These are phyloP conservation scores for Mastacembelus armatus DNA, from an alignment of 2,797 vertebrate species.

Conservation along the genomic window DNA sequence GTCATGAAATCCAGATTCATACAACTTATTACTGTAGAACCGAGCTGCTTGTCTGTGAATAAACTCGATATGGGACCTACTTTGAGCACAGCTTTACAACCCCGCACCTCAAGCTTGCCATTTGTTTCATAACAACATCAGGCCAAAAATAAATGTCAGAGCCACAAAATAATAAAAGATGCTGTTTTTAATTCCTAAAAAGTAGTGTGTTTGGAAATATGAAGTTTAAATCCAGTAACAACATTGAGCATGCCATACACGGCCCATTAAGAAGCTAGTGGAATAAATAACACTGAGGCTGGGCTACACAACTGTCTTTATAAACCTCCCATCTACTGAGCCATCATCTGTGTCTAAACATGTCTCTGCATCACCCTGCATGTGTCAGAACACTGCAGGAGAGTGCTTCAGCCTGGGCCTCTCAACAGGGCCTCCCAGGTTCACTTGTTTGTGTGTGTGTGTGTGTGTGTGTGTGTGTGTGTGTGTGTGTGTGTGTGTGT, in stretches of 20 bases:
- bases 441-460: conserved; percentile 62
- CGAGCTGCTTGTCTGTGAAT: too few species aligned
- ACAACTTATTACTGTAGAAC: too few species aligned
- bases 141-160: conserved; percentile 12
- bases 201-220: conserved; percentile 46
- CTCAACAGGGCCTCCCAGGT: conserved; percentile 72
- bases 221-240: conserved; percentile 43
- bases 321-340: conserved; percentile 61
- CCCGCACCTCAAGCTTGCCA: conserved; percentile 17
- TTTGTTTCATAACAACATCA: conserved; percentile 23
- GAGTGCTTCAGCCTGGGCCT: conserved; percentile 51
- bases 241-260: neutral
- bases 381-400: conserved; percentile 53
- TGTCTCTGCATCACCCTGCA: conserved; percentile 21
- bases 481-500: conserved; percentile 17
- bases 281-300: conserved; percentile 54
- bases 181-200: conserved; percentile 59
- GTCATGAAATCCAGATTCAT: neutral
- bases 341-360: conserved; percentile 63
- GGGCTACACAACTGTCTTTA: conserved; percentile 47
- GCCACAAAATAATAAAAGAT: conserved; percentile 30
- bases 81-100: conserved; percentile 2
- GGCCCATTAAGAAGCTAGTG: conserved; percentile 41
- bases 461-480: conserved; percentile 30
- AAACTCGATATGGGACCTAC: neutral